These are phyloP conservation scores for Phylloscopus whistleri DNA, from an alignment of 2,113 vertebrate species.

Conservation along the genomic window DNA sequence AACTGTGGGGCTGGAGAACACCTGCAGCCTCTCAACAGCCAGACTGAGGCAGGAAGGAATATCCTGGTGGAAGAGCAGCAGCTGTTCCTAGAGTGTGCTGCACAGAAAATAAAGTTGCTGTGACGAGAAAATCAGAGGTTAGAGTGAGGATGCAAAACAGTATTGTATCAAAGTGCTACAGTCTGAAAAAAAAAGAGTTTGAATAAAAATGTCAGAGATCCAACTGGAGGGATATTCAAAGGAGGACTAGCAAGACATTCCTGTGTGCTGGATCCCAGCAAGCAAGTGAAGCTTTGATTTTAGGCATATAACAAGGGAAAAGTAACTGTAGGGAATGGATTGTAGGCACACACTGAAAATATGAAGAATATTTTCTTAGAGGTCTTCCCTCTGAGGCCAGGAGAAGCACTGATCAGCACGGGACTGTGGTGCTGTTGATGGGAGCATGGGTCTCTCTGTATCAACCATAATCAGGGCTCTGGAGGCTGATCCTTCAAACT, in stretches of 20 bases:
- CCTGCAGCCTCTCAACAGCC: not conserved
- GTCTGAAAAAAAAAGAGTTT: not conserved
- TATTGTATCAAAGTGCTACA: not conserved
- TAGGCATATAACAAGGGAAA: not conserved
- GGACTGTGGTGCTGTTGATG: not conserved
- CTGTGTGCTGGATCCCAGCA: not conserved
- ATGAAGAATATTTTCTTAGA: not conserved
- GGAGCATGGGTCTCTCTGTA: accelerated
- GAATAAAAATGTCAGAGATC: not conserved
- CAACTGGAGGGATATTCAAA: not conserved
- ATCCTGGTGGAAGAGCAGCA: not conserved
- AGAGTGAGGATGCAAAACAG: not conserved
- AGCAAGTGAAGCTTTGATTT: not conserved
- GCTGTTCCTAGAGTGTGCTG: not conserved
- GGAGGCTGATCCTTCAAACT: not conserved
- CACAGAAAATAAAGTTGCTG: not conserved
- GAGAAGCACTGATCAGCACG: not conserved
- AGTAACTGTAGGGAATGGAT: not conserved
- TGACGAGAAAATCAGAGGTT: not conserved
- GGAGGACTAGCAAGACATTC: not conserved
- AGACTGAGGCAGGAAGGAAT: not conserved
- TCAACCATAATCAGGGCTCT: not conserved
- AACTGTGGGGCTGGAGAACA: not conserved
- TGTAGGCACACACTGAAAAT: not conserved
- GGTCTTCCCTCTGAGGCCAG: not conserved